Percentiles rank a stretch among this genome's conserved stretches.
phyloP scores from a whole-genome alignment of 2,113 vertebrate species.

The Scopus umbretta region DNA sequence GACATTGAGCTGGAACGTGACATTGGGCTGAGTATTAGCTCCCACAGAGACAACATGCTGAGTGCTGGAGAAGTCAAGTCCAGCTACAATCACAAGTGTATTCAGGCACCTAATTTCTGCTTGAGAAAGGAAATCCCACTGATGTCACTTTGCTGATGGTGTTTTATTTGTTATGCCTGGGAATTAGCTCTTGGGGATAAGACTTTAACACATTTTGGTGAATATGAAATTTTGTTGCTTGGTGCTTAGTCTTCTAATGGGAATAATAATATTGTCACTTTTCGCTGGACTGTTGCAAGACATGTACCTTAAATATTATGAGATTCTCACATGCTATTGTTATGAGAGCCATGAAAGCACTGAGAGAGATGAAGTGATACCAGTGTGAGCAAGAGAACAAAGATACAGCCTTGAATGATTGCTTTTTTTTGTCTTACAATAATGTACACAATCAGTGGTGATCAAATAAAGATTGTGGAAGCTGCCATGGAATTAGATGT shows the following conservation, averaged over 20 bases:
- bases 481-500: neutral
- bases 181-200: neutral
- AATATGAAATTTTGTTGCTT: neutral
- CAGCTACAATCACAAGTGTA: neutral
- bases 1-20: neutral
- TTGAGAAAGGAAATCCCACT: neutral
- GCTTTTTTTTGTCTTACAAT: neutral
- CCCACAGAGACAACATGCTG: neutral
- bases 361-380: neutral
- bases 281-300: neutral
- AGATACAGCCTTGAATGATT: neutral
- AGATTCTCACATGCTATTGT: neutral
- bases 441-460: neutral
- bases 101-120: neutral
- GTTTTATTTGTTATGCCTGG: neutral
- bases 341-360: neutral
- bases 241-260: neutral
- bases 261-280: neutral
- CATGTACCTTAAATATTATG: neutral
- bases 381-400: neutral
- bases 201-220: neutral
- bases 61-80: neutral
- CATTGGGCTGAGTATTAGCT: neutral
- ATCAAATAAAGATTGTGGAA: neutral
- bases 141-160: neutral